Percentiles rank a stretch among this genome's conserved stretches.
These are phyloP conservation scores for Umimayanthus chanpuru DNA, from an alignment of 92 coral and sea anemone species.

Conservation along the genomic window DNA sequence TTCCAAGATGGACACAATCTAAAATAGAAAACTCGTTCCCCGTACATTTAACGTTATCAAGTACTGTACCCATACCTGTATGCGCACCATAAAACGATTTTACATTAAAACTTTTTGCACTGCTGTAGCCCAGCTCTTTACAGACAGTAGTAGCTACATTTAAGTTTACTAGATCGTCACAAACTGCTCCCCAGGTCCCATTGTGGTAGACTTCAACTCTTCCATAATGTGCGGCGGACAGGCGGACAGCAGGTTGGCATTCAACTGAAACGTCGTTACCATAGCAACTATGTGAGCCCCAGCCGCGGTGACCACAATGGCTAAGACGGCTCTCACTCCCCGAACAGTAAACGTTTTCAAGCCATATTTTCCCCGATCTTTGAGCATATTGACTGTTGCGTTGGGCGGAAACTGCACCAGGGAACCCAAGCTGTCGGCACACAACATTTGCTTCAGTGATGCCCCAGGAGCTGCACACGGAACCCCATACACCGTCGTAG, in stretches of 20 bases:
- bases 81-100: not conserved
- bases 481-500: conserved; percentile 11
- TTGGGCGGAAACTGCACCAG: conserved; percentile 13
- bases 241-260: conserved; percentile 14
- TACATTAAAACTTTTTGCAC: not conserved
- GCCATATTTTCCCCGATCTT: conserved; percentile 14
- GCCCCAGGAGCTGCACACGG: conserved; percentile 21
- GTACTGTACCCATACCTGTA: not conserved
- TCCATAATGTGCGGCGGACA: not conserved
- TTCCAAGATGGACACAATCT: conserved; percentile 2
- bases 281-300: conserved; percentile 12
- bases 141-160: not conserved
- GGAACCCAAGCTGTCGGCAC: conserved; percentile 39
- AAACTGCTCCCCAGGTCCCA: conserved; percentile 20
- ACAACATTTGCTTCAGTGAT: conserved; percentile 8
- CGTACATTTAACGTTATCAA: not conserved
- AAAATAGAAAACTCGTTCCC: conserved; percentile 1
- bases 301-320: not conserved
- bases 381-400: not conserved
- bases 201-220: conserved; percentile 14
- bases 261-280: conserved; percentile 17
- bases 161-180: not conserved
- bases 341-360: conserved; percentile 3
- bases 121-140: conserved; percentile 7
- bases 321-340: not conserved